phyloP scores from a whole-genome alignment of 1,140 invertebrate species.

The Bombus consobrinus region DNA sequence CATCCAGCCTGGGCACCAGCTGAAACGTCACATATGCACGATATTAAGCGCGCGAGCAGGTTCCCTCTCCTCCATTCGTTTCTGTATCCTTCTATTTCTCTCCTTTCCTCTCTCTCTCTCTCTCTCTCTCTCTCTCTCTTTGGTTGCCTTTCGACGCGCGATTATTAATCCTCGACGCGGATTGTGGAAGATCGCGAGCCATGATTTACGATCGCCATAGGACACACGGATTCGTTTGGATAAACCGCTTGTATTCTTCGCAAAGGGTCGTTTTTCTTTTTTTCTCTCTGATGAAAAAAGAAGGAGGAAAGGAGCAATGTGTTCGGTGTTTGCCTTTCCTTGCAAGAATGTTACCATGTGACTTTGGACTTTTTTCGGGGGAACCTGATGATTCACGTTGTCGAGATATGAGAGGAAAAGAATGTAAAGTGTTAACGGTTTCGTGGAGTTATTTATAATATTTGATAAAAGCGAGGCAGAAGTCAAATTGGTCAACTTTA shows the following conservation, averaged over 20 bases:
- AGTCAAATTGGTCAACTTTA: no score
- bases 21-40: constrained; percentile 76
- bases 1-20: constrained; percentile 78
- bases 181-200: constrained; percentile 41
- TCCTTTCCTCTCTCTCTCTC: no score
- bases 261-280: background rate
- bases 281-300: background rate
- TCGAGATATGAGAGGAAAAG: background rate
- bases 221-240: constrained; percentile 16
- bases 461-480: background rate
- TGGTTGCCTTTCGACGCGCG: constrained; percentile 22
- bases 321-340: background rate
- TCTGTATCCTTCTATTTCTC: background rate
- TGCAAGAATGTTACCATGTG: background rate
- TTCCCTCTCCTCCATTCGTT: constrained; percentile 12
- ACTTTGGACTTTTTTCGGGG: background rate
- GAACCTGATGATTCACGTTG: background rate
- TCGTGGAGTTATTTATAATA: background rate
- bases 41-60: constrained; percentile 72
- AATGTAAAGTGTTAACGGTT: background rate
- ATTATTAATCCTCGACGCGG: constrained; percentile 61
- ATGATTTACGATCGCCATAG: constrained; percentile 47
- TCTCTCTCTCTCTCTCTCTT: no score
- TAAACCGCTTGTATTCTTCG: constrained; percentile 8
- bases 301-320: background rate